Evolutionary conservation across 1,140 invertebrate species (phyloP).

Genomic region (Andricus grossulariae): DNA sequence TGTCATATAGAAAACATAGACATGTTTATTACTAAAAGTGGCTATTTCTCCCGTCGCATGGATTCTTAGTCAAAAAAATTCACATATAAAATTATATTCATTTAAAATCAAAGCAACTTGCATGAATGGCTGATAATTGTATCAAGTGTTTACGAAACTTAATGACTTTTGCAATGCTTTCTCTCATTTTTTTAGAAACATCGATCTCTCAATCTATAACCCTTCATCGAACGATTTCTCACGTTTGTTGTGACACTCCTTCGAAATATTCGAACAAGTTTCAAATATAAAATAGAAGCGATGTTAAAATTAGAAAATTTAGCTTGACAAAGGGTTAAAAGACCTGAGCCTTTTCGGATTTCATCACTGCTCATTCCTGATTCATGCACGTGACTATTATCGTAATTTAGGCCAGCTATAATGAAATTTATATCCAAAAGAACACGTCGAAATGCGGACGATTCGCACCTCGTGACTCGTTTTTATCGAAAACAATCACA

Average conservation of each 20-base stretch:
- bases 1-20: conserved; percentile 37
- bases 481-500: conserved; percentile 59
- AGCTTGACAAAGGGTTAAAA: conserved; percentile 7
- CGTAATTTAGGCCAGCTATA: conserved; percentile 1
- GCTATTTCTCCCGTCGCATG: not conserved
- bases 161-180: not conserved
- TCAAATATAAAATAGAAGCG: not conserved
- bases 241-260: not conserved
- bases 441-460: conserved; percentile 44
- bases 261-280: not conserved
- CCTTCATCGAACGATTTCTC: not conserved
- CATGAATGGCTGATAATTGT: not conserved
- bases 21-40: not conserved
- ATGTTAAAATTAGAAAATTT: not conserved
- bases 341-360: not conserved
- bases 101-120: not conserved
- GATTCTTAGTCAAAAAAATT: not conserved
- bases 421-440: conserved; percentile 8
- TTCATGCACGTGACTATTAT: not conserved
- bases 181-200: not conserved
- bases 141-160: conserved; percentile 2
- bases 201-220: not conserved
- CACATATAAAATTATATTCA: not conserved
- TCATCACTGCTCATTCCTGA: not conserved
- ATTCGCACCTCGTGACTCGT: conserved; percentile 49